Percentiles rank a stretch among this genome's conserved stretches.
These are phyloP conservation scores for Chloroceryle amazona DNA, from an alignment of 2,797 vertebrate species.

Conservation along the genomic window DNA sequence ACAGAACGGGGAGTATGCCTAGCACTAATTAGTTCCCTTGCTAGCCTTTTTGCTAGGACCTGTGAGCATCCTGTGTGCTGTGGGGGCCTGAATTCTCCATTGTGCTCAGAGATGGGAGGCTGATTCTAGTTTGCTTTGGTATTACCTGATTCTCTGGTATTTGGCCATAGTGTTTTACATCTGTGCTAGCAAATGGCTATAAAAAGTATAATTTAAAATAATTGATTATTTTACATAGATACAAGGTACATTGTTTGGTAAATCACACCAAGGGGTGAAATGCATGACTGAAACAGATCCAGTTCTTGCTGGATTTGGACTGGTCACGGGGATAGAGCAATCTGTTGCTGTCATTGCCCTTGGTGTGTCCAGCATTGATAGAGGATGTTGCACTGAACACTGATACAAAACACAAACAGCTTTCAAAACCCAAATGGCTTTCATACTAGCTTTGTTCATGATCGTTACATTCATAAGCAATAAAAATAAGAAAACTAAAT, in stretches of 20 bases:
- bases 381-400: background rate
- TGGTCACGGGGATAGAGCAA: background rate
- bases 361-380: background rate
- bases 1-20: background rate
- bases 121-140: background rate
- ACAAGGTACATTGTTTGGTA: background rate
- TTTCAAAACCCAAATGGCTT: background rate
- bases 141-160: background rate
- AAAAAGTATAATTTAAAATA: background rate
- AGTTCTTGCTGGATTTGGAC: background rate
- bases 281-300: background rate
- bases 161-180: background rate
- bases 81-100: fast-evolving
- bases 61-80: background rate
- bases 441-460: background rate
- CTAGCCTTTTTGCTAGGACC: background rate
- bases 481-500: conserved; percentile 27
- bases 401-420: background rate
- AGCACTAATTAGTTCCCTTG: background rate
- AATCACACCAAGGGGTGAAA: background rate
- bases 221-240: background rate
- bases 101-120: background rate
- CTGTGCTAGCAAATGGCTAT: background rate
- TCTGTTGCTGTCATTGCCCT: background rate
- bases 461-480: background rate